Conservation (phyloP, 1,140 invertebrate genomes). For the Spodoptera frugiperda region DNA sequence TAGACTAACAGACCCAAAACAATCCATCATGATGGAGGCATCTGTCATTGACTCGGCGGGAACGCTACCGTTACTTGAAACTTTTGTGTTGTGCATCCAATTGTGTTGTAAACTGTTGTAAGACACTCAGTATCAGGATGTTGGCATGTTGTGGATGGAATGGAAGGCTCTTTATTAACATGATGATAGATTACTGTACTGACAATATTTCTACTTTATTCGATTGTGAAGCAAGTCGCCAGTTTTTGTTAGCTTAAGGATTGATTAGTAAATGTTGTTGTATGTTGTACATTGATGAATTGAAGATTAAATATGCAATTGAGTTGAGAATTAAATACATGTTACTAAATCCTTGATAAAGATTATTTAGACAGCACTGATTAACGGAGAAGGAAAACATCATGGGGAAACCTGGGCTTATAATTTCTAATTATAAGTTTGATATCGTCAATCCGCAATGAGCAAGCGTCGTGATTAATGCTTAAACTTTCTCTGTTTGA, state of each 20-base stretch:
- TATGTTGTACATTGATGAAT: no score
- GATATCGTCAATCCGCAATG: no score
- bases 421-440: no score
- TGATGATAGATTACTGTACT: slow-evolving; percentile 19
- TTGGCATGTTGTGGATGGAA: slow-evolving; percentile 28
- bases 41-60: slow-evolving; percentile 23
- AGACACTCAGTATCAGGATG: slow-evolving; percentile 16
- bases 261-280: background rate
- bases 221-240: slow-evolving; percentile 3
- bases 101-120: slow-evolving; percentile 35
- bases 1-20: slow-evolving; percentile 27
- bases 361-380: no score
- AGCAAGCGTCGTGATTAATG: no score
- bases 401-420: no score
- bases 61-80: slow-evolving; percentile 32
- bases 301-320: no score
- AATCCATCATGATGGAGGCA: slow-evolving; percentile 21
- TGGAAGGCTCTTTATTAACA: slow-evolving; percentile 7
- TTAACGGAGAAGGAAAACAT: no score
- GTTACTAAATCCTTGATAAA: no score
- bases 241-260: background rate
- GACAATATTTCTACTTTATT: slow-evolving; percentile 10
- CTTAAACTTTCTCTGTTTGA: no score
- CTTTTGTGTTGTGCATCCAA: slow-evolving; percentile 13
- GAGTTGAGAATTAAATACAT: no score